Percentiles rank a stretch among this genome's conserved stretches.
These are phyloP conservation scores for Caretta caretta DNA, from an alignment of 2,113 vertebrate species.

Conservation along the genomic window DNA sequence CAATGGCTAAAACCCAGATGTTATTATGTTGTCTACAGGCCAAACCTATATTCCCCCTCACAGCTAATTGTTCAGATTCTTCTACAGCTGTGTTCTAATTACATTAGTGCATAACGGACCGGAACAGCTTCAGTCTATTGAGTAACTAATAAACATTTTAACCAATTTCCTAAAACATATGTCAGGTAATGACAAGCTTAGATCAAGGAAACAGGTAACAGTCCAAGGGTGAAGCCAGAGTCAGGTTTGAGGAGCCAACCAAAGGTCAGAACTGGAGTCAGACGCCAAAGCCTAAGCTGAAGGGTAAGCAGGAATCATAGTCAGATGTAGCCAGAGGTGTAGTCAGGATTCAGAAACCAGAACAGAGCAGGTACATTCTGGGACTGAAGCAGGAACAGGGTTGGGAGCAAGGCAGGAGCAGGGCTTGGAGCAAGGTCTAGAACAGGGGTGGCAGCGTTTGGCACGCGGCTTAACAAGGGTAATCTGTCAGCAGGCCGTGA, in stretches of 20 bases:
- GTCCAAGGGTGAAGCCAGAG: not conserved
- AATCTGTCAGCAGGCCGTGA: no score
- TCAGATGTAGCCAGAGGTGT: not conserved
- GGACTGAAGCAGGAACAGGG: not conserved
- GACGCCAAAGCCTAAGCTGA: not conserved
- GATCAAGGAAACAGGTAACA: not conserved
- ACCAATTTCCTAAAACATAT: conserved; percentile 15
- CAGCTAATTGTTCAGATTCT: conserved; percentile 69
- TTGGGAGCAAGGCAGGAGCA: not conserved
- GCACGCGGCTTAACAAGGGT: no score
- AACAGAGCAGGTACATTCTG: not conserved
- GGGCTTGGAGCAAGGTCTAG: not conserved
- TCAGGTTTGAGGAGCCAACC: not conserved
- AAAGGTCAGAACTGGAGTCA: fast-evolving
- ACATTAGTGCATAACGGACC: conserved; percentile 57
- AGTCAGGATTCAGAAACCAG: not conserved
- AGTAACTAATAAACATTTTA: conserved; percentile 45
- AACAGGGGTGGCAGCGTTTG: no score
- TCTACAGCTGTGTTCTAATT: conserved; percentile 65
- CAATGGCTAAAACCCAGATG: conserved; percentile 53
- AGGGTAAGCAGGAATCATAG: not conserved
- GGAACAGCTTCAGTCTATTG: conserved; percentile 42
- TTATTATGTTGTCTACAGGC: conserved; percentile 66
- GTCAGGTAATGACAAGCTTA: conserved; percentile 9
- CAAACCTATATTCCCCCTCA: conserved; percentile 56